phyloP scores from a whole-genome alignment of 2,888 invertebrate genomes.

The Druceiella hillmani region DNA sequence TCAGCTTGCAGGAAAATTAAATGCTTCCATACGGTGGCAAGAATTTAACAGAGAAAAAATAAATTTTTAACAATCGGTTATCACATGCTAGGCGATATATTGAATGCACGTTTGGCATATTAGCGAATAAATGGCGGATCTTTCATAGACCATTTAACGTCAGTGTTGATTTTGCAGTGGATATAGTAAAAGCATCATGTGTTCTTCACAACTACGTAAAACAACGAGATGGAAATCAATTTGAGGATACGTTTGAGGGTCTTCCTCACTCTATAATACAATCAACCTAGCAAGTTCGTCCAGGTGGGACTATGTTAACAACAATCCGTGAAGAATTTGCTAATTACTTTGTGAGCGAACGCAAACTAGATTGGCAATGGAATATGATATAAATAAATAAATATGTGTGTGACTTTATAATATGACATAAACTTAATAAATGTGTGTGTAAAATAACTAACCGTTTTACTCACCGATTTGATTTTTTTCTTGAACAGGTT shows the following conservation, averaged over 20 bases:
- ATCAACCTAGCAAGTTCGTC: conserved; percentile 22
- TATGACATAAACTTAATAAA: neutral
- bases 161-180: conserved; percentile 18
- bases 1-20: no score
- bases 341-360: conserved; percentile 26
- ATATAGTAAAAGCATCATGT: conserved; percentile 21
- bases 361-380: conserved; percentile 25
- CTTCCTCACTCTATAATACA: conserved; percentile 16
- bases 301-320: conserved; percentile 24
- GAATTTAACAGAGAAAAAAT: no score
- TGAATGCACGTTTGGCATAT: no score
- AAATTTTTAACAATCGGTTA: no score
- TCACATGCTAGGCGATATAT: no score
- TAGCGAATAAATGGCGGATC: no score
- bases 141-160: conserved; percentile 14
- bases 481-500: conserved; percentile 20
- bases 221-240: conserved; percentile 21
- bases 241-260: conserved; percentile 21
- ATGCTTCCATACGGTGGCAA: no score
- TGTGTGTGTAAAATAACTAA: conserved; percentile 10
- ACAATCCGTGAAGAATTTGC: conserved; percentile 25
- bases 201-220: conserved; percentile 23
- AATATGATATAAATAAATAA: conserved; percentile 23
- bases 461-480: conserved; percentile 20
- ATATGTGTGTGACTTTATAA: conserved; percentile 11